Percentiles rank a stretch among this genome's conserved stretches.
These are phyloP conservation scores for Serilophus lunatus DNA, from an alignment of 2,113 vertebrate genomes.

Conservation along the genomic window DNA sequence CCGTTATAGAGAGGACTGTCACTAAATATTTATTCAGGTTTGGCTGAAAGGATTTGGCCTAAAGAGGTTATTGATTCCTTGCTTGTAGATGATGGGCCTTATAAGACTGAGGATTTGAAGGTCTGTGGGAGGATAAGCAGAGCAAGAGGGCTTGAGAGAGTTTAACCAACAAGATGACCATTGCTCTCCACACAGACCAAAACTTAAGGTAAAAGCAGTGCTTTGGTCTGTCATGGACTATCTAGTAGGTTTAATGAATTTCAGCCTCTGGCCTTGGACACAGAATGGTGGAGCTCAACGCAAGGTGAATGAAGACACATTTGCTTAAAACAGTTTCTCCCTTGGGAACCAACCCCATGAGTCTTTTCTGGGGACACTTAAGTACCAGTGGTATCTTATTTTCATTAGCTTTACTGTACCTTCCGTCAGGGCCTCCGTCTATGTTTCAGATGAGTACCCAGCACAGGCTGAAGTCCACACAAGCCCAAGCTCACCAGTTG, in stretches of 20 bases:
- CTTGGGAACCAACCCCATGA: not conserved
- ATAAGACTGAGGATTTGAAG: not conserved
- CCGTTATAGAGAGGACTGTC: not conserved
- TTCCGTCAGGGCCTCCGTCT: not conserved
- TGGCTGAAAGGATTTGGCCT: not conserved
- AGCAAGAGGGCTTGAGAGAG: not conserved
- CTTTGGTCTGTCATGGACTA: too few species aligned
- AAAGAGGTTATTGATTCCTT: not conserved
- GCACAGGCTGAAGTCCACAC: not conserved
- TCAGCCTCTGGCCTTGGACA: not conserved
- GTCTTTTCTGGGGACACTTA: not conserved
- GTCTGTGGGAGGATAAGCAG: not conserved
- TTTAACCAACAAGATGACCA: not conserved
- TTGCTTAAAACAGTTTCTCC: not conserved
- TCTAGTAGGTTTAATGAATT: not conserved
- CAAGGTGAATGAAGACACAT: not conserved
- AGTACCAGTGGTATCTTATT: not conserved
- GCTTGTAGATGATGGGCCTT: not conserved
- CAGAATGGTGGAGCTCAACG: not conserved
- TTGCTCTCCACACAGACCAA: not conserved
- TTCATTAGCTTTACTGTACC: not conserved
- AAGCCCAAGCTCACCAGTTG: not conserved
- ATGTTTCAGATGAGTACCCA: not conserved
- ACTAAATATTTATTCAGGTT: not conserved
- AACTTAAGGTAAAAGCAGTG: not conserved